Conservation (phyloP, 37 sponge, comb jelly and placozoan genomes). For the Aplysina aerophoba region DNA sequence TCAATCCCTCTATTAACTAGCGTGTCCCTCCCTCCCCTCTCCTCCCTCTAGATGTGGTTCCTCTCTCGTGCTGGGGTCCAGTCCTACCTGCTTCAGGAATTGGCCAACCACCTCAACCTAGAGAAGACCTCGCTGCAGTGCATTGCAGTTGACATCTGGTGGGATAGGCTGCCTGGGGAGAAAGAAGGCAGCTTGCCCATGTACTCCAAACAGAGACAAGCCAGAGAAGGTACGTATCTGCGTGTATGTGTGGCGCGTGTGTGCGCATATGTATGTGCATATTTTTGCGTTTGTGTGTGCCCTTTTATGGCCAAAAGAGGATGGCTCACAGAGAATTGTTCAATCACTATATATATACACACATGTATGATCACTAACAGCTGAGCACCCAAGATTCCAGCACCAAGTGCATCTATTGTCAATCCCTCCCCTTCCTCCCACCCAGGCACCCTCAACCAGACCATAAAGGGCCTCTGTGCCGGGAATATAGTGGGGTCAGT, state of each 20-base stretch:
- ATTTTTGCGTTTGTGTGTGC: no score
- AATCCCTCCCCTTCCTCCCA: no score
- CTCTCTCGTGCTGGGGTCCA: slow-evolving; percentile 76
- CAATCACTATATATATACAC: no score
- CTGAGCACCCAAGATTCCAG: no score
- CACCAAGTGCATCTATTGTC: no score
- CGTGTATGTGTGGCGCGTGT: no score
- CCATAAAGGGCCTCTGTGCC: no score
- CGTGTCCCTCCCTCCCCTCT: not conserved
- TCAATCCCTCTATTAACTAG: not conserved
- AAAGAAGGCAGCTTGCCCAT: not conserved
- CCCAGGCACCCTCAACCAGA: no score
- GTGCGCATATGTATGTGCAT: no score
- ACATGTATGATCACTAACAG: no score
- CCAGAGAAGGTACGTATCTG: not conserved
- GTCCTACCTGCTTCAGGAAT: slow-evolving; percentile 61
- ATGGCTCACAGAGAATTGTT: no score
- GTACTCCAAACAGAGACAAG: not conserved
- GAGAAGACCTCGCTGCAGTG: not conserved
- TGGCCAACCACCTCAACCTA: not conserved
- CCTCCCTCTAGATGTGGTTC: slow-evolving; percentile 71
- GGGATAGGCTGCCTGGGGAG: slow-evolving; percentile 14
- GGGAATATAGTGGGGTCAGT: not conserved
- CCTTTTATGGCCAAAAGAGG: no score
- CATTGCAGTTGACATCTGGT: slow-evolving; percentile 35